These are phyloP conservation scores for Epicauta chinensis DNA, from an alignment of 1,140 invertebrate genomes.

Conservation along the genomic window DNA sequence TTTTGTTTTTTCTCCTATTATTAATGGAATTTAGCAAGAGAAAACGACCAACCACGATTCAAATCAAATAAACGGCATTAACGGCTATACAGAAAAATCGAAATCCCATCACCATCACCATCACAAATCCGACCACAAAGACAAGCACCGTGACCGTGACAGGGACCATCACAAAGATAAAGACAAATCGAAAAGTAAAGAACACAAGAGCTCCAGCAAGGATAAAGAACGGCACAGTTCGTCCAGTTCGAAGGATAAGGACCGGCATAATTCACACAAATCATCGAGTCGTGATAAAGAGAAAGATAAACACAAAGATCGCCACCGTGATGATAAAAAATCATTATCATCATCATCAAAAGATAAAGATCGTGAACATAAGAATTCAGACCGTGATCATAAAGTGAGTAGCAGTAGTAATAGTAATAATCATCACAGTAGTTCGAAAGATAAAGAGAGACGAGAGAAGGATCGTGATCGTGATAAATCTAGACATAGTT, in stretches of 20 bases:
- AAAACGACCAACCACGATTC: conserved; percentile 38
- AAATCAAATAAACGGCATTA: conserved; percentile 62
- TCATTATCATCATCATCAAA: conserved; percentile 40
- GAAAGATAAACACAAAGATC: conserved; percentile 38
- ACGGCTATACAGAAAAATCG: conserved; percentile 59
- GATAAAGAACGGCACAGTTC: conserved; percentile 41
- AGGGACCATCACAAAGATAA: conserved; percentile 40
- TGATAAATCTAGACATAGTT: conserved; percentile 47
- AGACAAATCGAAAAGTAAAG: conserved; percentile 59
- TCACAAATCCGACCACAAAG: conserved; percentile 65
- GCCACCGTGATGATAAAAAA: conserved; percentile 41
- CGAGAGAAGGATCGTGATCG: conserved; percentile 43
- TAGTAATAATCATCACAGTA: conserved; percentile 46
- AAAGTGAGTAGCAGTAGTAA: conserved; percentile 41
- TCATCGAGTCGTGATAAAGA: conserved; percentile 50
- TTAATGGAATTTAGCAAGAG: conserved; percentile 15
- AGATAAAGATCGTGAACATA: conserved; percentile 40
- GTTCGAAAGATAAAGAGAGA: conserved; percentile 40
- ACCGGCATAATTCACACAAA: conserved; percentile 48
- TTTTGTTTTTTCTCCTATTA: neutral
- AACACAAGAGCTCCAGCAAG: conserved; percentile 48
- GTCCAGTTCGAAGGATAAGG: conserved; percentile 35
- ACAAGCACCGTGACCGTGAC: conserved; percentile 43
- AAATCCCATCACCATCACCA: conserved; percentile 39
- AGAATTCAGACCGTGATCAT: conserved; percentile 27